Evolutionary conservation across 1,140 invertebrate species (phyloP), one percentile per base, ranked within the genome.

Genomic region (Trichoplusia ni): DNA sequence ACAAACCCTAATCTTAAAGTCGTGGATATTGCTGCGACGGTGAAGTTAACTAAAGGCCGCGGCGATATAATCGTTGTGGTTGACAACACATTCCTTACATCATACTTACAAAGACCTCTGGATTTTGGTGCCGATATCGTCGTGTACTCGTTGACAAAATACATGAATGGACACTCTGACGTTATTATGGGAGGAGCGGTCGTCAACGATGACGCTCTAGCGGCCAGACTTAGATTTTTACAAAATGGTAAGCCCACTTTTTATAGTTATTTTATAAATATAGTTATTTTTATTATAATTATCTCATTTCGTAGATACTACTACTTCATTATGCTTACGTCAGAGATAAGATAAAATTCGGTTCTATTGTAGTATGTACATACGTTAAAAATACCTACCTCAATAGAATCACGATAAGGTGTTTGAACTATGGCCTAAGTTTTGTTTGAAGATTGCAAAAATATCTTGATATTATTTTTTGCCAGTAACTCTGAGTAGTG

Each of bases 121-220:
- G 93, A 94, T 13, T 91, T 99, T 19, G 99, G 99, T 6, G 98
- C 97, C 1, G 98, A 99, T 90, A 92, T 99, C 42, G 95, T 96
- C 0, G 90, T 97, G 68, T 98, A 99, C 91, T 99, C 98, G 0
- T 74, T 99, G 19, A 99, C 98, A 0, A 99, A 99, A 89, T 99
- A 99, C 79, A 98, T 99, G 94, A 99, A 99, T 90, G 99, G 98
- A 0, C 98, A 99, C 88, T 96, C 97, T 0, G 99, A 99, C 92
- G 96, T 99, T 37, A 95, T 99, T 0, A 99, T 99, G 99, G 99
- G 99, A 2, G 95, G 96, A 5, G 92, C 95, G 4, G 92, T 96
- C 19, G 93, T 95, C 2, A 97, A 94, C 67, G 92, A 94, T 76
- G 93, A 96, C 51, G 94, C 94, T 40, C 73, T 99, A 0, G 93